A percentile compares a stretch with the other conserved stretches of the same genome.
Conservation (phyloP, 2,888 invertebrate genomes). For the Baccha elongata region DNA sequence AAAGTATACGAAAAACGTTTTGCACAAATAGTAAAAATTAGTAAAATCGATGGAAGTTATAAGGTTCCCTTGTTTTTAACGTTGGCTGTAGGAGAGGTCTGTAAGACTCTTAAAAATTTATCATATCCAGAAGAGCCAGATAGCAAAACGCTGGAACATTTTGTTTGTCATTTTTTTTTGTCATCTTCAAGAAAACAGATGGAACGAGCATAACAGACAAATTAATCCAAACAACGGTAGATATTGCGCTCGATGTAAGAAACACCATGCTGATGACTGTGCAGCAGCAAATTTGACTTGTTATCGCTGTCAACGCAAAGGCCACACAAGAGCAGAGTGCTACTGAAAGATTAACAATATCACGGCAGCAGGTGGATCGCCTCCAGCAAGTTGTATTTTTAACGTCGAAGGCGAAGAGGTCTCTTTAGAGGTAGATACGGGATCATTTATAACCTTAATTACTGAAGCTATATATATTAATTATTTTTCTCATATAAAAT, state of each 20-base stretch:
- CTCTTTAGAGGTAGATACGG: neutral
- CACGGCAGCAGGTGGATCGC: neutral
- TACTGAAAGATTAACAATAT: neutral
- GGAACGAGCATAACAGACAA: too few species aligned
- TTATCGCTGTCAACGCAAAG: neutral
- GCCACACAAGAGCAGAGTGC: neutral
- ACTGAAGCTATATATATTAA: neutral
- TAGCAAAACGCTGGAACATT: neutral
- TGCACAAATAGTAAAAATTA: neutral
- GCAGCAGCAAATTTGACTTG: neutral
- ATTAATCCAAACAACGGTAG: too few species aligned
- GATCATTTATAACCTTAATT: neutral
- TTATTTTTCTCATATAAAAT: neutral
- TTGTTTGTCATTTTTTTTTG: too few species aligned
- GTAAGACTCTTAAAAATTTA: neutral
- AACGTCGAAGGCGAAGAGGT: neutral
- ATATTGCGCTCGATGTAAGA: neutral
- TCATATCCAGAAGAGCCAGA: neutral
- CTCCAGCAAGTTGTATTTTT: neutral
- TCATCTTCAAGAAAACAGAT: too few species aligned
- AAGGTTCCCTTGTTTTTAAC: neutral
- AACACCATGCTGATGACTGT: neutral
- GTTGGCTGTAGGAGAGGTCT: neutral
- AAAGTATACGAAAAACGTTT: neutral
- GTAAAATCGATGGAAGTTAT: neutral